Conservation (phyloP, 35 echinoderm and acorn worm species). For the Ophiothrix spiculata region DNA sequence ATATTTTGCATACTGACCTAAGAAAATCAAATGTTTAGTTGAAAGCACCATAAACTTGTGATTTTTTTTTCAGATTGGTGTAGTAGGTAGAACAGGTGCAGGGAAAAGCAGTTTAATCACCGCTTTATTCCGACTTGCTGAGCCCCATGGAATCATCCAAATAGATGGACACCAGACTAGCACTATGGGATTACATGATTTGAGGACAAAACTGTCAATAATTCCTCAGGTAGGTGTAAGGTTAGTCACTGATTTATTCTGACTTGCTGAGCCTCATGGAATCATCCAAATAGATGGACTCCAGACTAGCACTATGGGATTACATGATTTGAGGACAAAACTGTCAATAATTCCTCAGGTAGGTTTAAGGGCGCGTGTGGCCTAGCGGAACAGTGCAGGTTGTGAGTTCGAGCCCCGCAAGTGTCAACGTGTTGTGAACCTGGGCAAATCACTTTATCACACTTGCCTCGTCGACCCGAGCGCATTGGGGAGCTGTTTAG, state of each 20-base stretch:
- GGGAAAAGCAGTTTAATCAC: constrained; percentile 93
- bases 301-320: constrained; percentile 42
- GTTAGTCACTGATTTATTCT: too few relatives aligned
- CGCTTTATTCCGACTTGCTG: constrained; percentile 68
- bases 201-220: constrained; percentile 64
- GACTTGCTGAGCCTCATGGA: too few relatives aligned
- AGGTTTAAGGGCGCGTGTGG: too few relatives aligned
- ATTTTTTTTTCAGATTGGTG: constrained; percentile 67
- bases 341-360: constrained; percentile 63
- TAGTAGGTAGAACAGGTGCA: constrained; percentile 89
- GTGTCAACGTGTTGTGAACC: too few relatives aligned
- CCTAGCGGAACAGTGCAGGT: too few relatives aligned
- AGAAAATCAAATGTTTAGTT: too few relatives aligned
- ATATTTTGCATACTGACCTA: too few relatives aligned
- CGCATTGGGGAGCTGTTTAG: too few relatives aligned
- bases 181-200: constrained; percentile 75
- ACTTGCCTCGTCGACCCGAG: too few relatives aligned
- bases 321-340: constrained; percentile 85
- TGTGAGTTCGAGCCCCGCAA: too few relatives aligned
- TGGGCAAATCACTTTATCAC: too few relatives aligned
- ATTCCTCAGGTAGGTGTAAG: constrained; percentile 61
- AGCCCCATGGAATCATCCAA: constrained; percentile 56
- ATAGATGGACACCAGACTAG: constrained; percentile 55
- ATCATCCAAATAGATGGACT: constrained; percentile 60
- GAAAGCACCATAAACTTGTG: too few relatives aligned